Base-by-base conservation (phyloP, 1,140 invertebrate species). In the Camponotus floridanus region DNA sequence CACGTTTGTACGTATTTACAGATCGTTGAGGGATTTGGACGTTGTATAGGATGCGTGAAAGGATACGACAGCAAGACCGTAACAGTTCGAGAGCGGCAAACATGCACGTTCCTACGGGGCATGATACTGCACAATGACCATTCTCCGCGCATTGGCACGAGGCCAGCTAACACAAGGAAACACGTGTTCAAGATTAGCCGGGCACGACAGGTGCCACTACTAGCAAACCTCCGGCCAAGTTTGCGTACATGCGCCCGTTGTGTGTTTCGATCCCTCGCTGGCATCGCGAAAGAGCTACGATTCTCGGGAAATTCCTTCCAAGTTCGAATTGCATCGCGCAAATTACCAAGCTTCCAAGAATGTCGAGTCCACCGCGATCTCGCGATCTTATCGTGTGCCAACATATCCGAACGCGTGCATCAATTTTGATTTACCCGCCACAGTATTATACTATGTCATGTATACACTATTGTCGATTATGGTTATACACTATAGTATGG, bases 111-210 rank as follows among this genome's bases (percentile, higher is more conserved):
- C 57, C 55, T 81, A 65, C 21, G 51, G 76, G 71, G 65, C 76
- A 31, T 73, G 80, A 87, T 89, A 89, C 76, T 71, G 48, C 80
- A 93, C 92, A 92, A 93, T 93, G 92, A 91, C 91, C 92, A 92
- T 91, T 88, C 86, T 87, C 71, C 68, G 68, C 85, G 87, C 79
- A 90, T 91, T 94, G 93, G 93, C 93, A 89, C 33, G 39, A 76
- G 84, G 93, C 94, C 94, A 94, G 89, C 84, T 84, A 92, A 89
- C 91, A 93, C 90, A 93, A 93, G 92, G 92, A 92, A 93, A 94
- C 94, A 94, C 92, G 92, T 94, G 94, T 94, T 94, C 91, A 91
- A 94, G 94, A 94, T 94, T 94, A 94, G 92, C 92, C 88, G 89
- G 86, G 76, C 71, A 87, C 89, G 94, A 94, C 94, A 94, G 94